Evolutionary conservation across 2,888 invertebrate species (phyloP).

Genomic region (Pachliopta kotzebuea): DNA sequence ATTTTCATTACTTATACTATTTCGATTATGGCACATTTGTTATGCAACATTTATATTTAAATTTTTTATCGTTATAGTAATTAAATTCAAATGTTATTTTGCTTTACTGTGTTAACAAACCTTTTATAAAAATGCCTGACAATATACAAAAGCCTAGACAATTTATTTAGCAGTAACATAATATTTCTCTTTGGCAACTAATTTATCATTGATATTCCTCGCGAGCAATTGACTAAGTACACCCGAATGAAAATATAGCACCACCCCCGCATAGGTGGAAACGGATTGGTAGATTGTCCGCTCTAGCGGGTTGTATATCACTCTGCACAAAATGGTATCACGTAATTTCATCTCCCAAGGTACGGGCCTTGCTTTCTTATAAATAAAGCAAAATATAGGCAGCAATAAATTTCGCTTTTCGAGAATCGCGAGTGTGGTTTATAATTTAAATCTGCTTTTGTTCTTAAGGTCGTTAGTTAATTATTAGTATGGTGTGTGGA

Average conservation of each 20-base stretch:
- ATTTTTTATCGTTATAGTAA: too few relatives aligned
- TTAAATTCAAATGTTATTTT: background rate
- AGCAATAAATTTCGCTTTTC: slow-evolving; percentile 72
- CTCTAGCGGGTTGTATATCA: slow-evolving; percentile 61
- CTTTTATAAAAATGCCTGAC: slow-evolving; percentile 3
- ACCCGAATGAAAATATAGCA: slow-evolving; percentile 42
- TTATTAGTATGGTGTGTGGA: background rate
- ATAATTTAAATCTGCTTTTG: slow-evolving; percentile 71
- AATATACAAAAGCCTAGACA: slow-evolving; percentile 21
- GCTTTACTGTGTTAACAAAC: background rate
- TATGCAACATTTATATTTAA: too few relatives aligned
- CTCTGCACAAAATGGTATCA: slow-evolving; percentile 78
- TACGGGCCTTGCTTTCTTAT: slow-evolving; percentile 71
- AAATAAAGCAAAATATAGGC: slow-evolving; percentile 78
- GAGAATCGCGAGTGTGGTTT: slow-evolving; percentile 60
- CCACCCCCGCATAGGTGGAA: slow-evolving; percentile 35
- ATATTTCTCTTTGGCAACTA: slow-evolving; percentile 31
- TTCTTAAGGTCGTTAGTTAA: slow-evolving; percentile 50
- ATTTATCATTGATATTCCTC: slow-evolving; percentile 32
- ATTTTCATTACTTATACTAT: too few relatives aligned
- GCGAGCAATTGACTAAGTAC: slow-evolving; percentile 41
- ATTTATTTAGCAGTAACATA: slow-evolving; percentile 25
- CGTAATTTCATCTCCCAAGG: slow-evolving; percentile 78
- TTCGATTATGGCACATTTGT: too few relatives aligned
- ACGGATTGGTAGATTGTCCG: slow-evolving; percentile 35